Conservation (phyloP, 2,113 vertebrate genomes). For the Phaethon lepturus region DNA sequence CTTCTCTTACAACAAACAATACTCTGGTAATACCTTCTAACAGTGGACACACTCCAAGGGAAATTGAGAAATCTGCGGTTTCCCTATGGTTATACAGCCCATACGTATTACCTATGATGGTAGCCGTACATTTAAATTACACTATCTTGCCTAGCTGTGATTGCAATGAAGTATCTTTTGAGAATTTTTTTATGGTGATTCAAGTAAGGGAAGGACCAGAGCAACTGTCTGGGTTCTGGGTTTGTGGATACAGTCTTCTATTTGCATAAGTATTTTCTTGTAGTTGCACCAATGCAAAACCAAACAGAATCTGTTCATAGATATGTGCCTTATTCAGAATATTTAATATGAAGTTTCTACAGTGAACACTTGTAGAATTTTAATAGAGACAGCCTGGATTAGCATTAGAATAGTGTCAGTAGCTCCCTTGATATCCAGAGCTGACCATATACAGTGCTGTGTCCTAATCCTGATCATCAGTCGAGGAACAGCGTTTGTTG, state of each 20-base stretch:
- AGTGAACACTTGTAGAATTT: not conserved
- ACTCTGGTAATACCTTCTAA: conserved; percentile 66
- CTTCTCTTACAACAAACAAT: conserved; percentile 70
- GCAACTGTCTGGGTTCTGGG: not conserved
- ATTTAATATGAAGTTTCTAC: not conserved
- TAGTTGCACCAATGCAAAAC: not conserved
- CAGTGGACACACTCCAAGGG: conserved; percentile 65
- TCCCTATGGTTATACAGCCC: conserved; percentile 37
- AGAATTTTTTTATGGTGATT: not conserved
- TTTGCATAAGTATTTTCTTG: not conserved
- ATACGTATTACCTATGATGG: not conserved
- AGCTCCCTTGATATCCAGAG: not conserved
- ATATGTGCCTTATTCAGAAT: not conserved
- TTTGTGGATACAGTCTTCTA: not conserved
- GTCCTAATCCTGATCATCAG: not conserved
- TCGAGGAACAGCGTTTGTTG: not conserved
- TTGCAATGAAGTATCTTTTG: not conserved
- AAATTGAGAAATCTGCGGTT: conserved; percentile 43
- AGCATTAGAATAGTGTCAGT: not conserved
- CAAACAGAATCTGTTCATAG: not conserved
- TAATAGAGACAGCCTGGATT: not conserved
- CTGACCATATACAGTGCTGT: not conserved
- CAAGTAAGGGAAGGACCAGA: not conserved
- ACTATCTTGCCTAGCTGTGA: not conserved
- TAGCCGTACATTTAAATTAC: not conserved